A percentile compares a stretch with the other conserved stretches of the same genome.
phyloP scores from a whole-genome alignment of 1,140 invertebrate species.

The Dendrolimus kikuchii region DNA sequence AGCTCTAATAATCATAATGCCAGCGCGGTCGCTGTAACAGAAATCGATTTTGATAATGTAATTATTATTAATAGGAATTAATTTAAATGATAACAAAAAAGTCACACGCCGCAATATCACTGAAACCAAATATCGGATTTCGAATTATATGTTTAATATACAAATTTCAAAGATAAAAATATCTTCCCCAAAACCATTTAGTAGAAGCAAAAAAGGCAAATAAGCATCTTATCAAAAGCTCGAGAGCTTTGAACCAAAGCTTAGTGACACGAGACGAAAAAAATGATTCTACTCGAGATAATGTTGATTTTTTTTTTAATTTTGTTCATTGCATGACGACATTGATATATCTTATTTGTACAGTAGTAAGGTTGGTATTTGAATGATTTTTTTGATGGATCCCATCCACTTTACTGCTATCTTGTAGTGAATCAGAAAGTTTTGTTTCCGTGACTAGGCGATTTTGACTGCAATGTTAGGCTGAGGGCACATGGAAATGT shows the following conservation, averaged over 20 bases:
- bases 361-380: neutral
- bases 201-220: slow-evolving; percentile 15
- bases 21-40: too few relatives aligned
- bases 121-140: too few relatives aligned
- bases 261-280: slow-evolving; percentile 26
- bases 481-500: neutral
- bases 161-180: too few relatives aligned
- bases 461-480: slow-evolving; percentile 12
- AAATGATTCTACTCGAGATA: slow-evolving; percentile 25
- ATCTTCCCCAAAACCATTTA: neutral
- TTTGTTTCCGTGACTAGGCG: slow-evolving; percentile 16
- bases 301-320: slow-evolving; percentile 14
- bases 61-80: too few relatives aligned
- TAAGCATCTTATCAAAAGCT: slow-evolving; percentile 22
- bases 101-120: too few relatives aligned
- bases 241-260: slow-evolving; percentile 19
- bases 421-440: slow-evolving; percentile 13
- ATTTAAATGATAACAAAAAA: too few relatives aligned
- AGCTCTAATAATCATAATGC: too few relatives aligned
- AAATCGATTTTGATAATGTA: too few relatives aligned
- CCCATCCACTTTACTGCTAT: slow-evolving; percentile 2
- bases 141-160: too few relatives aligned
- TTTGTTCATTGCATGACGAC: neutral
- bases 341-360: neutral
- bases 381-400: neutral